These are phyloP conservation scores for Gnathochromis pfefferi DNA, from an alignment of 2,113 vertebrate species.

Conservation along the genomic window DNA sequence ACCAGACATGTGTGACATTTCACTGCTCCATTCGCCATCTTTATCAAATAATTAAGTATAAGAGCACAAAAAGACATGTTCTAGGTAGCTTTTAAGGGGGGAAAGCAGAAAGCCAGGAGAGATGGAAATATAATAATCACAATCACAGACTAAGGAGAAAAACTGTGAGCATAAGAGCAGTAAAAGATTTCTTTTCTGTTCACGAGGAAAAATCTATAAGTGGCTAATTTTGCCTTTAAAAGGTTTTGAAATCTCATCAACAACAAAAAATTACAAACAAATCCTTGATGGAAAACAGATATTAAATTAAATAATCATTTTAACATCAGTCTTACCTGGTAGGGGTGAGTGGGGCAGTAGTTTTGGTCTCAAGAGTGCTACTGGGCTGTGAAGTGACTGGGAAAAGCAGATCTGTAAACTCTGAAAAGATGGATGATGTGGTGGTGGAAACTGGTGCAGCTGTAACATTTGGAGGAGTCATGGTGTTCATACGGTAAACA, in stretches of 20 bases:
- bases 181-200: background rate
- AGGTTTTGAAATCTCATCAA: background rate
- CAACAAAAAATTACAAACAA: background rate
- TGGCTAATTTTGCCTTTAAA: background rate
- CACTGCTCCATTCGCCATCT: background rate
- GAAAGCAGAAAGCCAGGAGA: background rate
- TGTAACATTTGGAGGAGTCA: slow-evolving; percentile 24
- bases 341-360: background rate
- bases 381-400: slow-evolving; percentile 24
- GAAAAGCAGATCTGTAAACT: slow-evolving; percentile 24
- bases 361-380: background rate
- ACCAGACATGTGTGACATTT: slow-evolving; percentile 11
- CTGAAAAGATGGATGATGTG: background rate
- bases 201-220: background rate
- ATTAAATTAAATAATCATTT: background rate
- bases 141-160: background rate
- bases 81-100: background rate
- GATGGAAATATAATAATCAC: background rate
- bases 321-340: slow-evolving; percentile 13
- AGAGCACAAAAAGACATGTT: background rate
- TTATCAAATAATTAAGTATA: background rate
- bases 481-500: slow-evolving; percentile 64
- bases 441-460: background rate
- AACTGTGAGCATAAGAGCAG: background rate
- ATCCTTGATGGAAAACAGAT: background rate